Conservation (phyloP, 2,113 vertebrate genomes). For the Thunnus maccoyii region DNA sequence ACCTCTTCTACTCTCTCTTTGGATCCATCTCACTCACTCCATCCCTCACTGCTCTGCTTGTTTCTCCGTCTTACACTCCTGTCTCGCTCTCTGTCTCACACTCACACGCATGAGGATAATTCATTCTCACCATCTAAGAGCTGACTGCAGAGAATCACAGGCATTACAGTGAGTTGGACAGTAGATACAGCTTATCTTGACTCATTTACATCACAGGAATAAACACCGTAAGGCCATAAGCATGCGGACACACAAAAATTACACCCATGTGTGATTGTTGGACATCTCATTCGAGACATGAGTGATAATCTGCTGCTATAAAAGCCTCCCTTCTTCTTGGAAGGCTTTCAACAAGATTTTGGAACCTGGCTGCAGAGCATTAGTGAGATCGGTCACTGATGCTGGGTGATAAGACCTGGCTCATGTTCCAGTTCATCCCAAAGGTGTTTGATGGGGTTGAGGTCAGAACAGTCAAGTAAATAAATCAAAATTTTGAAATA, state of each 20-base stretch:
- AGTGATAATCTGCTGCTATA: background rate
- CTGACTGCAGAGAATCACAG: slow-evolving; percentile 64
- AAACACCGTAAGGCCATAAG: background rate
- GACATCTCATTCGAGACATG: background rate
- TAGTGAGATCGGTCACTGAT: too few relatives aligned
- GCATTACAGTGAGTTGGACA: slow-evolving; percentile 45
- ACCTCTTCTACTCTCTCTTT: slow-evolving; percentile 23
- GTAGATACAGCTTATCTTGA: slow-evolving; percentile 24
- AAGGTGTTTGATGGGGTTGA: background rate
- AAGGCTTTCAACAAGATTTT: background rate
- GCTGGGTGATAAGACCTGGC: too few relatives aligned
- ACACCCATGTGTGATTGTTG: background rate
- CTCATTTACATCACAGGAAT: slow-evolving; percentile 18
- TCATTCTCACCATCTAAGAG: slow-evolving; percentile 50
- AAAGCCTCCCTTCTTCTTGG: background rate
- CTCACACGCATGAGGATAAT: slow-evolving; percentile 53
- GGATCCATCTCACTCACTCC: background rate
- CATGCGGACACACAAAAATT: background rate
- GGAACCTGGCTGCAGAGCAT: background rate
- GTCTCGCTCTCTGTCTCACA: background rate
- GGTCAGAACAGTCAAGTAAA: background rate
- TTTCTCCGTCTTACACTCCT: background rate
- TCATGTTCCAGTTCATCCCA: background rate
- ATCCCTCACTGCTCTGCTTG: slow-evolving; percentile 27
- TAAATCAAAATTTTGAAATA: too few relatives aligned